phyloP scores from a whole-genome alignment of 2,888 invertebrate genomes.

The Agrotis puta region DNA sequence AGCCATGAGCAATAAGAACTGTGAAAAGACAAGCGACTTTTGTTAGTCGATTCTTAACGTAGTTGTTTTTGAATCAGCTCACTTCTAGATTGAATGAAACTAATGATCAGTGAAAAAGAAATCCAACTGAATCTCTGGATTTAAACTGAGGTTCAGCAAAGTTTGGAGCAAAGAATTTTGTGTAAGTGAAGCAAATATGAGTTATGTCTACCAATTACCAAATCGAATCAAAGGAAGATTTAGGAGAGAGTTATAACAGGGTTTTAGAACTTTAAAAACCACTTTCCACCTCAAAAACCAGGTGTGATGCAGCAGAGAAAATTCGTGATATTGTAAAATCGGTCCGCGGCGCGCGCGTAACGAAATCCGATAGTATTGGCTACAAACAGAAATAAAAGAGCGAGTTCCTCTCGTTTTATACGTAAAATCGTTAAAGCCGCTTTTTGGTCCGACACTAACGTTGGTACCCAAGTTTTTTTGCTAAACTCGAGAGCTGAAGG shows the following conservation, averaged over 20 bases:
- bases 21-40: constrained; percentile 62
- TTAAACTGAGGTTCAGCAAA: not conserved
- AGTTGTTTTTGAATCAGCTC: constrained; percentile 47
- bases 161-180: not conserved
- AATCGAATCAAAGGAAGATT: constrained; percentile 27
- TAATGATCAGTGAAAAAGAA: constrained; percentile 18
- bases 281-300: constrained; percentile 65
- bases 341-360: constrained; percentile 61
- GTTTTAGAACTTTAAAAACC: constrained; percentile 63
- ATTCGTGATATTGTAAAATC: constrained; percentile 72
- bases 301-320: constrained; percentile 62
- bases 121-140: not conserved
- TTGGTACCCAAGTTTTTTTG: constrained; percentile 60
- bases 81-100: constrained; percentile 35
- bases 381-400: constrained; percentile 68
- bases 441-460: constrained; percentile 62
- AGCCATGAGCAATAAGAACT: constrained; percentile 60
- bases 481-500: constrained; percentile 49
- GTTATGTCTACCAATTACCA: not conserved
- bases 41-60: constrained; percentile 49
- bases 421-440: constrained; percentile 66
- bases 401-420: constrained; percentile 64
- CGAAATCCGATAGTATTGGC: constrained; percentile 73
- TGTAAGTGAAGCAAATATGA: not conserved
- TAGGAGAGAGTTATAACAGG: constrained; percentile 14